Percentiles rank a stretch among this genome's conserved stretches.
Evolutionary conservation across 2,113 vertebrate species (phyloP).

Genomic region (Panurus biarmicus): DNA sequence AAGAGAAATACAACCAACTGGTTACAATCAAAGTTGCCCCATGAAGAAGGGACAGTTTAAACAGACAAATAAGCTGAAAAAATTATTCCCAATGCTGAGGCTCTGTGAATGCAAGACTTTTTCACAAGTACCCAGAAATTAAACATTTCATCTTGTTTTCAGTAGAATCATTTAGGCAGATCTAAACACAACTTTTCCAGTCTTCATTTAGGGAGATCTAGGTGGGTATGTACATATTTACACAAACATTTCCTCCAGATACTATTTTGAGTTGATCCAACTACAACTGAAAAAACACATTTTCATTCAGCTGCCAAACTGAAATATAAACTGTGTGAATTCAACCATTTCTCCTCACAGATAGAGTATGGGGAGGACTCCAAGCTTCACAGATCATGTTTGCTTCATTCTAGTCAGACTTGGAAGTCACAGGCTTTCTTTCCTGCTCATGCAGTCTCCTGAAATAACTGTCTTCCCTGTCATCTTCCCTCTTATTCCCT

Average conservation of each 20-base stretch:
- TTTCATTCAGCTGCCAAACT: background rate
- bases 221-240: background rate
- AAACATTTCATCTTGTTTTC: background rate
- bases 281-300: background rate
- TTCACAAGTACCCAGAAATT: background rate
- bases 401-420: background rate
- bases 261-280: background rate
- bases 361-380: background rate
- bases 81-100: background rate
- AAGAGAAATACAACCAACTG: background rate
- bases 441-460: background rate
- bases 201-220: background rate
- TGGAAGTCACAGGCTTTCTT: background rate
- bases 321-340: background rate
- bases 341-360: background rate
- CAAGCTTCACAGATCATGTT: background rate
- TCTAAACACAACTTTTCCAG: background rate
- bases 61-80: background rate
- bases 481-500: background rate
- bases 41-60: background rate
- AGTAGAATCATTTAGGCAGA: background rate
- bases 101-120: background rate
- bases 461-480: background rate
- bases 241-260: background rate
- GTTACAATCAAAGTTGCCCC: background rate